Percentiles rank a stretch among this genome's conserved stretches.
Conservation (phyloP, 2,888 invertebrate species). For the Lepeophtheirus nordmannii region DNA sequence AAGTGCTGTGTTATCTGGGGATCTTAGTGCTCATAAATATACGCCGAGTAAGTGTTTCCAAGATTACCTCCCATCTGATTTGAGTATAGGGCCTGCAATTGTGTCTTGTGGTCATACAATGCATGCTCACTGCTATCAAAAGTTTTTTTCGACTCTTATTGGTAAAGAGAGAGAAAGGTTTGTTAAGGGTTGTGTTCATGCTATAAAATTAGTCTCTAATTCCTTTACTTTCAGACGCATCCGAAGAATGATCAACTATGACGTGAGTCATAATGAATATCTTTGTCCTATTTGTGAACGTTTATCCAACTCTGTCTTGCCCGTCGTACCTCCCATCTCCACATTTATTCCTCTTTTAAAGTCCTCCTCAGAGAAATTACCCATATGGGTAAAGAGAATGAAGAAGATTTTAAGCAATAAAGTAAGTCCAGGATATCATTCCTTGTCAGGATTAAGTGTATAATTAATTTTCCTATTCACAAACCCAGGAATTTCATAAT, state of each 20-base stretch:
- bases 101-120: constrained; percentile 21
- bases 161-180: constrained; percentile 3
- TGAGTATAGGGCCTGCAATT: constrained; percentile 25
- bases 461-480: neutral
- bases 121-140: constrained; percentile 22
- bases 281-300: constrained; percentile 22
- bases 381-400: constrained; percentile 10
- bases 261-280: constrained; percentile 21
- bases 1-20: neutral
- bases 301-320: constrained; percentile 12
- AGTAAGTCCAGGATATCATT: neutral
- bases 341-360: neutral
- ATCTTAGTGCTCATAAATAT: neutral
- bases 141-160: constrained; percentile 8
- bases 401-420: neutral
- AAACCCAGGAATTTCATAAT: neutral
- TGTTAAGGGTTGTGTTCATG: neutral
- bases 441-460: neutral
- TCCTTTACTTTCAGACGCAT: neutral
- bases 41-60: neutral
- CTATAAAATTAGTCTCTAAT: no score
- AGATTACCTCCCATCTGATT: constrained; percentile 25
- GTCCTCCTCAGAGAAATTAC: neutral
- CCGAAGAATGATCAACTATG: constrained; percentile 8
- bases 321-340: constrained; percentile 11